Base-by-base conservation (phyloP, 2,797 vertebrate genomes). In the Netta rufina region DNA sequence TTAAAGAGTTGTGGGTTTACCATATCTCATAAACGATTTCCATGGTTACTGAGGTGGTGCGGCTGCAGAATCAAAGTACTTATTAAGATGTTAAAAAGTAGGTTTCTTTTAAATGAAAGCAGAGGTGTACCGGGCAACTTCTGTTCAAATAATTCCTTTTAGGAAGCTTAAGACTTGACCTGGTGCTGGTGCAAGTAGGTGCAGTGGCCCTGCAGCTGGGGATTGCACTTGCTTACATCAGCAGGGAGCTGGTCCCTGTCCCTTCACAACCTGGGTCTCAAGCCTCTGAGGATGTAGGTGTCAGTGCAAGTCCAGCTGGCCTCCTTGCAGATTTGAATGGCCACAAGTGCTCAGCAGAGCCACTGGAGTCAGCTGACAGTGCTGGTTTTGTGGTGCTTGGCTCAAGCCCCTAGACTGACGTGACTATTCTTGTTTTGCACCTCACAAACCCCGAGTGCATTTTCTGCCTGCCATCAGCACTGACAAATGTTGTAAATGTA, bases 171-270 rank as follows among this genome's bases (percentile, higher is more conserved):
- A 84, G 57, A 11, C 60, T 70, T 22, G 36, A 7, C 15, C 57
- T 64, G 43, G 25, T 33, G 41, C 57, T 61, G 77, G 25, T 58
- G 19, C 25, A 20, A 84, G 58, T 11, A 43, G 58, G 51, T 28
- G 33, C 64, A 43, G 21, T 3, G 7, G 43, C 61, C 15, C 30
- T 56, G 69, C 33, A 89, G n/a, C 24, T 36, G n/a, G 39, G 25
- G 51, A 21, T 27, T 10, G 0, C 16, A 28, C 6, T 41, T 1
- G 0, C 18, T 67, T 72, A 8, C 2, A 39, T 33, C 6, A 0
- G 3, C 5, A 6, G 6, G 3, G 3, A 39, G 7, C 28, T 5
- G 25, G 20, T 25, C 28, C 41, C 64, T 72, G 41, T 32, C 41
- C 16, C 18, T 85, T 78, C 72, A n/a, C 53, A 70, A 9, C 11